Percentiles rank a stretch among this genome's conserved stretches.
Evolutionary conservation across 2,113 vertebrate species (phyloP).

Genomic region (Platichthys flesus): DNA sequence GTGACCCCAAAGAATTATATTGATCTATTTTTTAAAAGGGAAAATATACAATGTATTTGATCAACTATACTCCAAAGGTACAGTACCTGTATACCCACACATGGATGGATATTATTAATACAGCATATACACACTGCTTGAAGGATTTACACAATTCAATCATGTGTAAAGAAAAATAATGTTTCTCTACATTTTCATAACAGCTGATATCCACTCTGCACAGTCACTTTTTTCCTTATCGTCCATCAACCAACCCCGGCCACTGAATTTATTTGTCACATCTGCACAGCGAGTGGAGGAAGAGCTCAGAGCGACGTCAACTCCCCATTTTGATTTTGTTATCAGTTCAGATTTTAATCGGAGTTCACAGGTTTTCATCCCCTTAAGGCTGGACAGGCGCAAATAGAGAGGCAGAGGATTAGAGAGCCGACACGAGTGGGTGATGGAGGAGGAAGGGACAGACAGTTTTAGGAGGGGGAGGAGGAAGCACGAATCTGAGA

Average conservation of each 20-base stretch:
- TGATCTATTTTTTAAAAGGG: too few species aligned
- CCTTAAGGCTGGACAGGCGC: constrained; percentile 48
- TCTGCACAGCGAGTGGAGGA: constrained; percentile 8
- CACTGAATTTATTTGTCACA: constrained; percentile 27
- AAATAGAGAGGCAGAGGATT: constrained; percentile 57
- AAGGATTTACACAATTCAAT: neutral
- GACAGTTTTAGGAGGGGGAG: constrained; percentile 13
- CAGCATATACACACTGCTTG: neutral
- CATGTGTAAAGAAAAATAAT: neutral
- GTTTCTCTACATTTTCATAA: neutral
- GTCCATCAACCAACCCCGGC: constrained; percentile 4
- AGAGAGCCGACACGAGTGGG: constrained; percentile 38
- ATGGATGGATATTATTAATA: neutral
- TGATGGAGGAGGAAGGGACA: constrained; percentile 18
- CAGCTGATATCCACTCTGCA: neutral
- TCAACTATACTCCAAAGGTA: too few species aligned
- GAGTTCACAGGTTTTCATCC: constrained; percentile 49
- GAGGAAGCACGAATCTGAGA: constrained; percentile 1
- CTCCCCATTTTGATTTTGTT: constrained; percentile 46
- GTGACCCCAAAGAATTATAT: too few species aligned
- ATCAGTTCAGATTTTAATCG: constrained; percentile 65
- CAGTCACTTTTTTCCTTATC: constrained; percentile 20
- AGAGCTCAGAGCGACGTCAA: constrained; percentile 31
- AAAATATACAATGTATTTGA: too few species aligned
- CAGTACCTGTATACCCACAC: too few species aligned